Evolutionary conservation across 1,140 invertebrate genomes (phyloP), one percentile per base, ranked within the genome.

Genomic region (Leptonema lineaticorne): DNA sequence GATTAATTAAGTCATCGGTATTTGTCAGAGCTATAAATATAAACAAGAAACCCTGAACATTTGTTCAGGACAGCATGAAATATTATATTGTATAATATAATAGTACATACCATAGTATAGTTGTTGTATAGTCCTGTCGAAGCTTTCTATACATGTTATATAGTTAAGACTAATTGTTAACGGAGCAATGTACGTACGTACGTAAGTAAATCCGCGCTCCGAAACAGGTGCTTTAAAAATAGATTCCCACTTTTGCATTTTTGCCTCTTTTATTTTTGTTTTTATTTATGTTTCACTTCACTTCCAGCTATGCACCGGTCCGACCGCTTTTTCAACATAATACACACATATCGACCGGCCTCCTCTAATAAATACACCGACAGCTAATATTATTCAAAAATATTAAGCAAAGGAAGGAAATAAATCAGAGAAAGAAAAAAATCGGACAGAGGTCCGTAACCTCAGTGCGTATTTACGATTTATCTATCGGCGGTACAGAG

Each of bases 321-420:
- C 50, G 22, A 53, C 50, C 50, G 50, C 50, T 53, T 53, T 53
- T 53, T 53, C 50, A 53, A 53, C 50, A 22, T 20, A 7, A 7
- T 14, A 14, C 50, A 18, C 20, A 9, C 24, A 11, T 16, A 14
- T 4, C 11, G 37, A 45, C 37, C 37, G 37, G 37, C 30, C 11
- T 33, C 11, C 30, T 11, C 11, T 11, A 11, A 5, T 6, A 11
- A n/a, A n/a, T n/a, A n/a, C n/a, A n/a, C n/a, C n/a, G n/a, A n/a
- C n/a, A n/a, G n/a, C n/a, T n/a, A n/a, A n/a, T n/a, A n/a, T n/a
- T n/a, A n/a, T n/a, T n/a, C n/a, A n/a, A n/a, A n/a, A n/a, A n/a
- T n/a, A n/a, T n/a, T n/a, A n/a, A n/a, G n/a, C n/a, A n/a, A n/a
- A n/a, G n/a, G n/a, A n/a, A n/a, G n/a, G n/a, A n/a, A n/a, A n/a